These are phyloP conservation scores for Cryptophagus acutangulus DNA, from an alignment of 2,888 invertebrate species.

Conservation along the genomic window DNA sequence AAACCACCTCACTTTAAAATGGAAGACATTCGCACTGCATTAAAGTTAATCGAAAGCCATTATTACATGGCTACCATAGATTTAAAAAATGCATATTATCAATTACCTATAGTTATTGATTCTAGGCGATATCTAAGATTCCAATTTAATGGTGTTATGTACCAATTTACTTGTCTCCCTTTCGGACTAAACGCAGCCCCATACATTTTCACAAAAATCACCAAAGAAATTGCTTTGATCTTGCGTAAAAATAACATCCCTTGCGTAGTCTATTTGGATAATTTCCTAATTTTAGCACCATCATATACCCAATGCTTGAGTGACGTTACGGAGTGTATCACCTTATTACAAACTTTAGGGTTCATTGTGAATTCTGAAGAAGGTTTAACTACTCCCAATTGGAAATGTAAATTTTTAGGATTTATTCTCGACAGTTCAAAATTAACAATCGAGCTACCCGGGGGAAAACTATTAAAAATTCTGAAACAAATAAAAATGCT, in stretches of 20 bases:
- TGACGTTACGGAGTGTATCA: neutral
- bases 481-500: neutral
- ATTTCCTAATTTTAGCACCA: slow-evolving; percentile 4
- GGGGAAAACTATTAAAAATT: neutral
- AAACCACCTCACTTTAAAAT: neutral
- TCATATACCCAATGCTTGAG: neutral
- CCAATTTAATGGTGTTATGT: neutral
- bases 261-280: slow-evolving; percentile 9
- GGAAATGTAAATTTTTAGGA: slow-evolving; percentile 8
- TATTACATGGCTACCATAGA: neutral
- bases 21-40: neutral
- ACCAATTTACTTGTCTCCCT: neutral
- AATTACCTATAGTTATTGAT: neutral
- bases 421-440: slow-evolving; percentile 6
- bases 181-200: neutral
- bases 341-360: neutral
- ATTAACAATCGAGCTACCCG: neutral
- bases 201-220: neutral
- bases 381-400: slow-evolving; percentile 1
- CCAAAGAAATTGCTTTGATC: neutral
- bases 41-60: neutral
- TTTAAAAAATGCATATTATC: neutral
- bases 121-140: neutral
- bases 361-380: slow-evolving; percentile 8
- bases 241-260: neutral